Conservation (phyloP, 1,140 invertebrate species). For the Calliopsis andreniformis region DNA sequence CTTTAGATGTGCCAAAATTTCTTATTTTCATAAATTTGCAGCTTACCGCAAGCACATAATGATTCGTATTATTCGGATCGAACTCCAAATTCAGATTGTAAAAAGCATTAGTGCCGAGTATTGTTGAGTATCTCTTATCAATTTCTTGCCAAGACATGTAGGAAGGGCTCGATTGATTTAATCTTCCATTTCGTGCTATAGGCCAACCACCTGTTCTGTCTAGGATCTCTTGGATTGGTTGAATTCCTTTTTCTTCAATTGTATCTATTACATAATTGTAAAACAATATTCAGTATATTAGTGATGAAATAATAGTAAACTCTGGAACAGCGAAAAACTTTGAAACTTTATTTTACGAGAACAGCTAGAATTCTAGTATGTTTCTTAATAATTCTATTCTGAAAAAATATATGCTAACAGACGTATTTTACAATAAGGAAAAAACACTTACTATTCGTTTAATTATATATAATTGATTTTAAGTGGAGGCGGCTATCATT, state of each 20-base stretch:
- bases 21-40: background rate
- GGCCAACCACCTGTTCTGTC: constrained; percentile 78
- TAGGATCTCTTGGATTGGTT: constrained; percentile 71
- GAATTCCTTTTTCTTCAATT: constrained; percentile 68
- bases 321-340: too few species aligned
- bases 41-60: constrained; percentile 19
- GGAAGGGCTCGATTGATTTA: constrained; percentile 56
- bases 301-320: too few species aligned
- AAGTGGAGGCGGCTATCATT: too few species aligned
- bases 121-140: constrained; percentile 6
- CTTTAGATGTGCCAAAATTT: too few species aligned
- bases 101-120: constrained; percentile 6
- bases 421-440: too few species aligned
- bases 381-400: too few species aligned
- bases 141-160: constrained; percentile 68
- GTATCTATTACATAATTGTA: constrained; percentile 61
- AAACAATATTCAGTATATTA: background rate
- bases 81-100: background rate
- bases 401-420: too few species aligned
- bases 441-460: too few species aligned
- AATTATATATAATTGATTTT: too few species aligned
- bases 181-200: constrained; percentile 64
- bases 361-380: background rate
- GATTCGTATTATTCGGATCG: constrained; percentile 19
- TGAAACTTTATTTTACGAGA: background rate